phyloP scores from a whole-genome alignment of 2,113 vertebrate species.

The Scatophagus argus region DNA sequence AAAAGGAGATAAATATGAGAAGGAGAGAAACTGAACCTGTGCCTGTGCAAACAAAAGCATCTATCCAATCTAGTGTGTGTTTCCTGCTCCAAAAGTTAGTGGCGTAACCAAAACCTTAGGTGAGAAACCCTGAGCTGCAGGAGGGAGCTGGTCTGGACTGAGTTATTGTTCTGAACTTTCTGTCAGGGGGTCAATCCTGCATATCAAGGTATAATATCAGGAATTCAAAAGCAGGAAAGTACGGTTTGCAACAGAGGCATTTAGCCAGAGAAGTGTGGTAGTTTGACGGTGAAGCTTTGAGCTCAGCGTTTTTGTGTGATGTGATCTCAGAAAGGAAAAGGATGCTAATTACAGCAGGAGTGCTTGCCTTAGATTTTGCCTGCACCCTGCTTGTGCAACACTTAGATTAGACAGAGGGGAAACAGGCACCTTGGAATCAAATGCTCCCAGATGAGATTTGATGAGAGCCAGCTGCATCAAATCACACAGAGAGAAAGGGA shows the following conservation, averaged over 20 bases:
- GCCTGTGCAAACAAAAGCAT: constrained; percentile 73
- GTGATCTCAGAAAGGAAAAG: constrained; percentile 77
- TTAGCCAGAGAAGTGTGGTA: constrained; percentile 33
- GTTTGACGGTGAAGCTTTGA: constrained; percentile 28
- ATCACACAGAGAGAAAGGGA: constrained; percentile 62
- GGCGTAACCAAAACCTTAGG: constrained; percentile 59
- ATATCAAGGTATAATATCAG: constrained; percentile 65
- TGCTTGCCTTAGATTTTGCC: constrained; percentile 56
- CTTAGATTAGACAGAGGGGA: constrained; percentile 76
- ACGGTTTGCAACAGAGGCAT: constrained; percentile 25
- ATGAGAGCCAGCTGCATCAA: constrained; percentile 81
- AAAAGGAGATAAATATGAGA: constrained; percentile 58
- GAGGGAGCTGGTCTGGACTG: constrained; percentile 53
- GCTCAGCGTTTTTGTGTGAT: constrained; percentile 66
- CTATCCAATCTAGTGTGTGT: constrained; percentile 57
- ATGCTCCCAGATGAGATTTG: constrained; percentile 83
- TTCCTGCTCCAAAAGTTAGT: constrained; percentile 74
- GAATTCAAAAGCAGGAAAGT: constrained; percentile 46
- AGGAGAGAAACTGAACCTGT: constrained; percentile 58
- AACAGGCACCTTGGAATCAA: constrained; percentile 83
- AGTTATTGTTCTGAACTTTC: constrained; percentile 67
- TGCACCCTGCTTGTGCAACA: constrained; percentile 58
- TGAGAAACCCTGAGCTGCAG: constrained; percentile 61
- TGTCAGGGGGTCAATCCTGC: constrained; percentile 43
- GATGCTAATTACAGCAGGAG: constrained; percentile 78